phyloP scores from a whole-genome alignment of 2,113 vertebrate species.

The Platysteira castanea region DNA sequence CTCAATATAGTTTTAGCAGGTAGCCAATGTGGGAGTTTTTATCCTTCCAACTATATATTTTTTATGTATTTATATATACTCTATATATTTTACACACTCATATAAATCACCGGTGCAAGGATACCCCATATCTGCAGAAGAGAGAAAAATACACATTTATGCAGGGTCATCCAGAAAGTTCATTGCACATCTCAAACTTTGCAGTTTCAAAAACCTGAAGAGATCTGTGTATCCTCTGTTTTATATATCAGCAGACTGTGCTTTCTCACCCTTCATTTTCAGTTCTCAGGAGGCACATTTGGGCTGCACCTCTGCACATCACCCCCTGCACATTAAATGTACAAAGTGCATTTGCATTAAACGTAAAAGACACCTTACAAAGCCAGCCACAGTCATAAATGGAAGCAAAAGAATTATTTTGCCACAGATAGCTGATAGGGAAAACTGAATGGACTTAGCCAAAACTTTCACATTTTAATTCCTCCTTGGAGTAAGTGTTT shows the following conservation, averaged over 20 bases:
- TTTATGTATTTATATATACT: background rate
- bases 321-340: background rate
- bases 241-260: background rate
- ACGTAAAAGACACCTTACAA: background rate
- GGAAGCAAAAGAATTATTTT: background rate
- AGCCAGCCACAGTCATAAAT: background rate
- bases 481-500: background rate
- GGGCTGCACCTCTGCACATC: background rate
- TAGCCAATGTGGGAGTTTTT: background rate
- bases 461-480: background rate
- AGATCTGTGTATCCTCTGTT: background rate
- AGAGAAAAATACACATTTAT: background rate
- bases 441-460: background rate
- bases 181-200: background rate
- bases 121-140: background rate
- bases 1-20: background rate
- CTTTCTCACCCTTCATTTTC: background rate
- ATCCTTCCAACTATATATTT: background rate
- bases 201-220: background rate
- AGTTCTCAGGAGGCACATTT: background rate
- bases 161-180: background rate
- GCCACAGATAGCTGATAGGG: accelerated
- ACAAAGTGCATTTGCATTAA: background rate
- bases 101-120: background rate
- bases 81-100: too few species aligned